A percentile compares a stretch with the other conserved stretches of the same genome.
These are phyloP conservation scores for Drosophila sordidula DNA, from an alignment of 2,888 invertebrate genomes.

Conservation along the genomic window DNA sequence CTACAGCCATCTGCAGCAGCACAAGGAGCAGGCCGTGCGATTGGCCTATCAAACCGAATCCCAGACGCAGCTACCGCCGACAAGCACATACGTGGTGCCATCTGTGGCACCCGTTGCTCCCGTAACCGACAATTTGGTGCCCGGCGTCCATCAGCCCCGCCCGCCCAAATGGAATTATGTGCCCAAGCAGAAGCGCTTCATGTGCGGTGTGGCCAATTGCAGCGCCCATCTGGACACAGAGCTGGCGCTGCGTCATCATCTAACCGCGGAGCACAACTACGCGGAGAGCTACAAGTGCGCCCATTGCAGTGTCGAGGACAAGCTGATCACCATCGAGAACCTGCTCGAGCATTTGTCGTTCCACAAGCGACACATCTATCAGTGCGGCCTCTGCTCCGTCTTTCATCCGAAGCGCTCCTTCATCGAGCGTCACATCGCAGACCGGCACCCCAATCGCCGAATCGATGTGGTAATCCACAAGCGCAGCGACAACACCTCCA, in stretches of 20 bases:
- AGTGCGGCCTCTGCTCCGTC: conserved; percentile 89
- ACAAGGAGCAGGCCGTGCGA: conserved; percentile 87
- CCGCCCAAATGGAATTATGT: conserved; percentile 83
- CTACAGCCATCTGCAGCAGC: conserved; percentile 86
- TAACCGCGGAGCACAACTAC: conserved; percentile 26
- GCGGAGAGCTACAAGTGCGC: conserved; percentile 12
- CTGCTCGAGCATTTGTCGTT: conserved; percentile 90
- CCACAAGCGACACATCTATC: conserved; percentile 90
- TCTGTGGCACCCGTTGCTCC: background rate
- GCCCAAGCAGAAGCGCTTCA: conserved; percentile 87
- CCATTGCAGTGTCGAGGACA: conserved; percentile 26
- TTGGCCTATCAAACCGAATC: conserved; percentile 83
- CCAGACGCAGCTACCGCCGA: background rate
- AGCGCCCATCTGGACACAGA: conserved; percentile 12
- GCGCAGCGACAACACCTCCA: conserved; percentile 31
- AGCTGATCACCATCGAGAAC: background rate
- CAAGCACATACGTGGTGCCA: background rate
- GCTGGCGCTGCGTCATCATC: conserved; percentile 35
- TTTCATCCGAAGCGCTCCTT: conserved; percentile 88
- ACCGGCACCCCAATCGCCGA: conserved; percentile 85
- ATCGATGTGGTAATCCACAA: conserved; percentile 66
- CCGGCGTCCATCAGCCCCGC: conserved; percentile 12
- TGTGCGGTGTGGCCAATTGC: conserved; percentile 87
- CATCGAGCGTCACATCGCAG: conserved; percentile 89
- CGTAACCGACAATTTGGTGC: background rate